These are phyloP conservation scores for Rallus limicola DNA, from an alignment of 2,113 vertebrate species.

Conservation along the genomic window DNA sequence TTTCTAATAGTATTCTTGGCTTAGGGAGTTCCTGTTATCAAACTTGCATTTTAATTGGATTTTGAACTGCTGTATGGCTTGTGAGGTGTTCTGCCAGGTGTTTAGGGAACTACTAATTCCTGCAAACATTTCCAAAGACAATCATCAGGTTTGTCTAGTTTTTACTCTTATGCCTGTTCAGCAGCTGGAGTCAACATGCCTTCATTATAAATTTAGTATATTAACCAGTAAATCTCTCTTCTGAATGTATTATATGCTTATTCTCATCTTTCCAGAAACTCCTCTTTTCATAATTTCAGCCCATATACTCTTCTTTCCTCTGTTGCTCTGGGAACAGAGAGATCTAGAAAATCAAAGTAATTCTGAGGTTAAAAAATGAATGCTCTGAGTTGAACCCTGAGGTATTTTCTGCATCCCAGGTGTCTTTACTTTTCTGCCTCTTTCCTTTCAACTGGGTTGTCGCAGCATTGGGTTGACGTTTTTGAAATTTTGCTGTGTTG, in stretches of 20 bases:
- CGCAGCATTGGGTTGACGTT: not conserved
- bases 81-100: not conserved
- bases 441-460: not conserved
- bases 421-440: not conserved
- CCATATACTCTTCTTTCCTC: not conserved
- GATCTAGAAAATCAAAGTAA: not conserved
- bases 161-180: not conserved
- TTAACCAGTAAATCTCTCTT: not conserved
- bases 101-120: not conserved
- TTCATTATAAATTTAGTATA: not conserved
- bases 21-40: not conserved
- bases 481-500: not conserved
- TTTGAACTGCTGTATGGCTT: not conserved
- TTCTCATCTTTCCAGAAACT: not conserved
- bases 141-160: not conserved
- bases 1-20: not conserved
- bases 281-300: not conserved
- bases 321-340: not conserved
- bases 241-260: not conserved
- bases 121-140: not conserved
- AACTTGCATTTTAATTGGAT: not conserved
- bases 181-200: not conserved
- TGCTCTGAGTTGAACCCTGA: not conserved
- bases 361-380: not conserved
- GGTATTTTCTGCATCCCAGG: not conserved